Base-by-base conservation (phyloP, 2,797 vertebrate species). In the Molossus molossus region DNA sequence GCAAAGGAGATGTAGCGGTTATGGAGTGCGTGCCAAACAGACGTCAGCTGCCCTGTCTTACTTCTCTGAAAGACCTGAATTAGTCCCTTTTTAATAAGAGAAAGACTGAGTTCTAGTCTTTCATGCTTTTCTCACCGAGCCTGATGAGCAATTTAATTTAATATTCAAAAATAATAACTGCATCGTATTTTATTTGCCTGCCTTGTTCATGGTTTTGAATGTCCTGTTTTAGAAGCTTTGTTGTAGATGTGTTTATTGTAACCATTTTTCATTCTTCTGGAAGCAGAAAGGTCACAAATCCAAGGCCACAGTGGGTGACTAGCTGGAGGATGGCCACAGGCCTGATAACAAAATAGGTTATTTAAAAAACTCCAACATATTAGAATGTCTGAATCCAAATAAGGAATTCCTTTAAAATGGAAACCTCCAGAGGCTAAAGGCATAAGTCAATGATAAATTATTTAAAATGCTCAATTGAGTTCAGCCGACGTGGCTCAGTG, bases 341-440 rank as follows among this genome's bases (percentile, higher is more conserved):
- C 21, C 10, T 79, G 37, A 69, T 64, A 77, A 82, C 17, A 79
- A 50, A 67, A 17, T 60, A 60, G 4, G 5, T 64, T 50, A 21
- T 58, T 23, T 1, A 1, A 53, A 79, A 15, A 87, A 50, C 40
- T 76, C 12, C 50, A 91, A 73, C 12, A 27, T 53, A 69, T n/a
- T 84, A 88, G 15, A 85, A 64, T 86, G 37, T n/a, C 55, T 91
- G 37, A 70, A 70, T 87, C 11, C 80, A 93, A 93, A 88, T 58
- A 60, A 87, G 25, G 5, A 1, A 79, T 29, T 82, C 75, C 40
- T 82, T 82, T 75, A 57, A 83, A 83, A 75, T 6, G 37, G 33
- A 81, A 90, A 29, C 17, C 14, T 90, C 48, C 75, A 77, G 48
- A 90, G 7, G 12, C 5, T 65, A 83, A 90, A 85, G 37, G 65